Percentiles rank a stretch among this genome's conserved stretches.
Conservation (phyloP, 2,888 invertebrate genomes). For the Eupeodes latifasciatus region DNA sequence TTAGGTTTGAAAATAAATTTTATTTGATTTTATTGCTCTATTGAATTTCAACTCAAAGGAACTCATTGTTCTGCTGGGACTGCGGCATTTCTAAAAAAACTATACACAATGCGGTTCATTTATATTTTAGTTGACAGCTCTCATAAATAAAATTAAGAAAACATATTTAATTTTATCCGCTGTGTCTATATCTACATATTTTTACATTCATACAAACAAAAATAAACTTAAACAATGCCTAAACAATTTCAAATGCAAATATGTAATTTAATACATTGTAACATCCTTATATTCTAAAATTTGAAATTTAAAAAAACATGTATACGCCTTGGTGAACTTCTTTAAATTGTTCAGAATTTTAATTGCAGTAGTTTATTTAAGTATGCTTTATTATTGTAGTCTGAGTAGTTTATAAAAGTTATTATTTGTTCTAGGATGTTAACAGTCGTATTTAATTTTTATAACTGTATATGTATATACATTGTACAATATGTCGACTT, state of each 20-base stretch:
- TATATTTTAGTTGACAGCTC: neutral
- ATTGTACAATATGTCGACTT: too few relatives aligned
- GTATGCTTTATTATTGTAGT: too few relatives aligned
- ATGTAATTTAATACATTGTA: neutral
- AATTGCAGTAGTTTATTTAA: neutral
- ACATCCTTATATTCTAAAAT: neutral
- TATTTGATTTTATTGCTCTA: slow-evolving; percentile 6
- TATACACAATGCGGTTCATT: neutral
- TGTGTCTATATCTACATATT: neutral
- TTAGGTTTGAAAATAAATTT: neutral
- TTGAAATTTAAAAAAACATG: neutral
- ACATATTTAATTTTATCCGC: too few relatives aligned
- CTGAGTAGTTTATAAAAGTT: too few relatives aligned
- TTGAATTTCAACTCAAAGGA: neutral
- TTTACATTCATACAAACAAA: too few relatives aligned
- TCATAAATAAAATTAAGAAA: neutral
- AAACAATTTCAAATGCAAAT: neutral
- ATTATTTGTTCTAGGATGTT: too few relatives aligned
- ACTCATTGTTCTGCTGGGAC: neutral
- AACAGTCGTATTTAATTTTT: too few relatives aligned
- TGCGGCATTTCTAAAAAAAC: neutral
- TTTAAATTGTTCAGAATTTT: neutral
- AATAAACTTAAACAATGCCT: too few relatives aligned
- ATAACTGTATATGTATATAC: too few relatives aligned
- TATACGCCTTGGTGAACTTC: slow-evolving; percentile 1